A percentile compares a stretch with the other conserved stretches of the same genome.
Conservation (phyloP, 2,888 invertebrate genomes). For the Drosophila meridiana region DNA sequence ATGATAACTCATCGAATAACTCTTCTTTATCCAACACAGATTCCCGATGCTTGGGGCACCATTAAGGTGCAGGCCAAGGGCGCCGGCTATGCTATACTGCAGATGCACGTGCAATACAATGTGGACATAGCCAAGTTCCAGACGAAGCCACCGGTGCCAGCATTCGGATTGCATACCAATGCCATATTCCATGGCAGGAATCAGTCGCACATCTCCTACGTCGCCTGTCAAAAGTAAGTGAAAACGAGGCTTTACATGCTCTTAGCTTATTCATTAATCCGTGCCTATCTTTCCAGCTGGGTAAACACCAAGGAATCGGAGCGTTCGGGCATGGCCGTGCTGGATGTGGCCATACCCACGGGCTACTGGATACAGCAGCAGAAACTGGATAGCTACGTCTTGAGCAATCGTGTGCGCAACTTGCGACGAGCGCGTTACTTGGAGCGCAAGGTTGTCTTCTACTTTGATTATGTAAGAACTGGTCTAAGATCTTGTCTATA, state of each 20-base stretch:
- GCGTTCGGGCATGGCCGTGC: slow-evolving; percentile 94
- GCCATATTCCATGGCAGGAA: slow-evolving; percentile 94
- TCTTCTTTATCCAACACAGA: slow-evolving; percentile 85
- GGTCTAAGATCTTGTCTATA: background rate
- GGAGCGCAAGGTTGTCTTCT: slow-evolving; percentile 94
- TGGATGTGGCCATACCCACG: slow-evolving; percentile 94
- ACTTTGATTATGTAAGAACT: slow-evolving; percentile 94
- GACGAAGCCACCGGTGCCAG: slow-evolving; percentile 91
- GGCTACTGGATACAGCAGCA: slow-evolving; percentile 97
- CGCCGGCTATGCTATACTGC: slow-evolving; percentile 96
- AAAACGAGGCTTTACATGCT: background rate
- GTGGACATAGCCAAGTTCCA: slow-evolving; percentile 94
- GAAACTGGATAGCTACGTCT: slow-evolving; percentile 93
- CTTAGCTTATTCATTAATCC: background rate
- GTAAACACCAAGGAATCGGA: slow-evolving; percentile 90
- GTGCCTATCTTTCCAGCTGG: slow-evolving; percentile 87
- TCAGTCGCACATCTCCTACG: slow-evolving; percentile 95
- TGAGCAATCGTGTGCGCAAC: slow-evolving; percentile 91
- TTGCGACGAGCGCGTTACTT: slow-evolving; percentile 93
- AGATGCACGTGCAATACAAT: slow-evolving; percentile 96
- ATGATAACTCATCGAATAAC: background rate
- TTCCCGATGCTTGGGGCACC: slow-evolving; percentile 97
- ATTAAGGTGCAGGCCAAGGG: slow-evolving; percentile 96
- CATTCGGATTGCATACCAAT: slow-evolving; percentile 92
- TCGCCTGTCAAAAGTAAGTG: slow-evolving; percentile 92